Conservation (phyloP, 2,888 invertebrate species). For the Slavum lentiscoides region DNA sequence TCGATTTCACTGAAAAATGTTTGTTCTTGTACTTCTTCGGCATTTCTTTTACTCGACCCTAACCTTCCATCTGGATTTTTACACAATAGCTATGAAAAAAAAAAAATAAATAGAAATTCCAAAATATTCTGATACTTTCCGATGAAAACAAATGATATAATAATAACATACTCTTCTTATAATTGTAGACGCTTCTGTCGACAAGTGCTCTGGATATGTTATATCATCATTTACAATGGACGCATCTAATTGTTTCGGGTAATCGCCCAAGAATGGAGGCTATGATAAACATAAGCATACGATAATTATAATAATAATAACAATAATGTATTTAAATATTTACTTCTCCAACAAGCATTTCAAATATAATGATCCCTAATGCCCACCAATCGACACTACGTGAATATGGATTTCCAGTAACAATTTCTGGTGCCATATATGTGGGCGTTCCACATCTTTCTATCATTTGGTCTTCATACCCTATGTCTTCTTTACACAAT, state of each 20-base stretch:
- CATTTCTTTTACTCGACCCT: conserved; percentile 97
- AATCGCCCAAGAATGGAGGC: conserved; percentile 99
- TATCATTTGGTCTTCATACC: conserved; percentile 94
- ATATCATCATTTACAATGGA: conserved; percentile 99
- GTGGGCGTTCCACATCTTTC: conserved; percentile 99
- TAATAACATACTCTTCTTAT: conserved; percentile 90
- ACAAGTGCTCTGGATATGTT: conserved; percentile 95
- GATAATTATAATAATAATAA: not conserved
- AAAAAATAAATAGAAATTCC: conserved; percentile 2
- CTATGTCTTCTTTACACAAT: conserved; percentile 99
- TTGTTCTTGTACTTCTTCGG: conserved; percentile 98
- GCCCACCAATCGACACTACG: conserved; percentile 99
- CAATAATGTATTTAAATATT: conserved; percentile 54
- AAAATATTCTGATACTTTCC: not conserved
- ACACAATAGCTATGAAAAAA: conserved; percentile 73
- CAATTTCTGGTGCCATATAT: conserved; percentile 95
- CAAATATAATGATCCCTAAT: conserved; percentile 98
- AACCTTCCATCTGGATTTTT: conserved; percentile 97
- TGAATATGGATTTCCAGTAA: conserved; percentile 98
- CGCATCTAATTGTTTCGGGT: conserved; percentile 99
- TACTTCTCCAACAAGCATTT: conserved; percentile 99
- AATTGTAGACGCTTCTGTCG: conserved; percentile 96
- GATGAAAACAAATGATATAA: conserved; percentile 16
- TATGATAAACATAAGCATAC: conserved; percentile 59
- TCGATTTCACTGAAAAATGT: conserved; percentile 96